A percentile compares a stretch with the other conserved stretches of the same genome.
Conservation (phyloP, 2,797 vertebrate species). For the Sebastes matsubarae region DNA sequence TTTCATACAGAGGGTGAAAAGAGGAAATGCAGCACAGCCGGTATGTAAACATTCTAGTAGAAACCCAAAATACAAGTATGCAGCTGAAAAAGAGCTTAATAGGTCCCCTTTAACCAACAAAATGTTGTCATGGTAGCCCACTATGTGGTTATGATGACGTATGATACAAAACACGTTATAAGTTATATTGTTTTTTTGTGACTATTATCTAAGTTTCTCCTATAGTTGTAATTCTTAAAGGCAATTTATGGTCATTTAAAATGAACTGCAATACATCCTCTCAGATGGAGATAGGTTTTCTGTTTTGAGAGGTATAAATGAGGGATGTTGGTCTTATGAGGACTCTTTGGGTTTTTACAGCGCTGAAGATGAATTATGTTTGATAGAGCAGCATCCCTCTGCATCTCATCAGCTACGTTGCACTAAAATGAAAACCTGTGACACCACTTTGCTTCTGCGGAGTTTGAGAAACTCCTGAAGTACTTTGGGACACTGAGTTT, state of each 20-base stretch:
- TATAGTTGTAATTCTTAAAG: neutral
- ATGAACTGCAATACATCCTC: neutral
- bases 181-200: neutral
- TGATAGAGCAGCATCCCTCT: slow-evolving; percentile 5
- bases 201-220: neutral
- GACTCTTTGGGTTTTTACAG: neutral
- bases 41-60: no score
- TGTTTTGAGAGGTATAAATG: neutral
- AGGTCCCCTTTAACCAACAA: neutral
- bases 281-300: slow-evolving; percentile 8
- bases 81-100: neutral
- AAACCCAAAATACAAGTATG: no score
- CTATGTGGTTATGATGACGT: neutral
- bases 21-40: no score
- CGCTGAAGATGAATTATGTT: slow-evolving; percentile 19
- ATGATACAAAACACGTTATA: neutral
- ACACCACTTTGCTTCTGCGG: neutral
- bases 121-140: neutral
- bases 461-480: neutral
- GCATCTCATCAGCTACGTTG: slow-evolving; percentile 18
- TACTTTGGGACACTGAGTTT: neutral
- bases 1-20: no score
- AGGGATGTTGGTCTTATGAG: neutral
- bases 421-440: slow-evolving; percentile 7
- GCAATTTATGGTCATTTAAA: neutral